phyloP scores from a whole-genome alignment of 2,113 vertebrate species.

The Alligator mississippiensis region DNA sequence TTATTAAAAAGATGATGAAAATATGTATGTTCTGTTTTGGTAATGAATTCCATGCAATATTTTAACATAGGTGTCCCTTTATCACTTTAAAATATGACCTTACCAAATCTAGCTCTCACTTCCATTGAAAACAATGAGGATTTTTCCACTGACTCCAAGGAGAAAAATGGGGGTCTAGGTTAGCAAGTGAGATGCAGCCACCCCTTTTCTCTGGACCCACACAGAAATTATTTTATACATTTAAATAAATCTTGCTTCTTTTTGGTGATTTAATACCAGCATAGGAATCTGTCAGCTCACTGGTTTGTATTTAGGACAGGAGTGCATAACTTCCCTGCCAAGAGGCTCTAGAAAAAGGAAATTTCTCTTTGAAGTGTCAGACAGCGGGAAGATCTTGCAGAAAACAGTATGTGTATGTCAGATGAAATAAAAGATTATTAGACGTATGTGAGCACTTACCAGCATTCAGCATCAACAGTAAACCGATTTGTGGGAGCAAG shows the following conservation, averaged over 20 bases:
- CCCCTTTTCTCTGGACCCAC: not conserved
- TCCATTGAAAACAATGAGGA: not conserved
- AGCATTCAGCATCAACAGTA: conserved; percentile 10
- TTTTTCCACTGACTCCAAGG: not conserved
- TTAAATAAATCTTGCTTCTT: not conserved
- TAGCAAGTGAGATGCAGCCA: not conserved
- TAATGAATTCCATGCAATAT: not conserved
- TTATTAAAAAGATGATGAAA: not conserved
- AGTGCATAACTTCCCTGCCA: not conserved
- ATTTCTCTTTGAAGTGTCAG: conserved; percentile 62
- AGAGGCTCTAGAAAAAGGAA: conserved; percentile 29
- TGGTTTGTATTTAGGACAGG: not conserved
- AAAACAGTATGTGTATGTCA: conserved; percentile 51
- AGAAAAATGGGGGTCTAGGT: not conserved
- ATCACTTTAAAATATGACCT: not conserved
- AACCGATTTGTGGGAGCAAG: conserved; percentile 1
- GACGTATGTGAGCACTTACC: not conserved
- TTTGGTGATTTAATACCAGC: not conserved
- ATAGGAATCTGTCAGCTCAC: not conserved
- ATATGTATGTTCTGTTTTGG: not conserved
- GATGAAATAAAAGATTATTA: conserved; percentile 45
- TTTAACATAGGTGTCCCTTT: not conserved
- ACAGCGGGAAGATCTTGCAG: conserved; percentile 41
- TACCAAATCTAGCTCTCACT: not conserved
- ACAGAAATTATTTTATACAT: not conserved